phyloP scores from a whole-genome alignment of 2,888 invertebrate species.

The Podabrus alpinus region DNA sequence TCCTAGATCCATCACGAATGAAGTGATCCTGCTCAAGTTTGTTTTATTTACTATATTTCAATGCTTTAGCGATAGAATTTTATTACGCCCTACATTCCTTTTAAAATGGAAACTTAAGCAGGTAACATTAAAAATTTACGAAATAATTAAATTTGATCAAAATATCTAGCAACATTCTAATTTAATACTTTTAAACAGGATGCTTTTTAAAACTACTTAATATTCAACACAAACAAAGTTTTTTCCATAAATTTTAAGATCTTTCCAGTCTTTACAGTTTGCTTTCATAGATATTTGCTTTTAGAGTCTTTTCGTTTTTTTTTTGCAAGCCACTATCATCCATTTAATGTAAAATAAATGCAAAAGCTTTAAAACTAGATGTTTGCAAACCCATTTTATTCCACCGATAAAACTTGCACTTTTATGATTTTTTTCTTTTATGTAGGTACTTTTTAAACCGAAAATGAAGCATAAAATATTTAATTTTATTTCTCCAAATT shows the following conservation, averaged over 20 bases:
- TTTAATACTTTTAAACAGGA: background rate
- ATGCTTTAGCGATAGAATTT: background rate
- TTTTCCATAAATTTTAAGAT: slow-evolving; percentile 3
- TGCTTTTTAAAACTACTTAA: slow-evolving; percentile 2
- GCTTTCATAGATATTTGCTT: slow-evolving; percentile 3
- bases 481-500: background rate
- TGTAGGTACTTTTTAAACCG: background rate
- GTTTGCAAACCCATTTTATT: background rate
- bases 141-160: background rate
- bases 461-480: background rate
- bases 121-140: background rate
- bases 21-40: background rate
- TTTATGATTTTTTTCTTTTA: background rate
- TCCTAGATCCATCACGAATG: slow-evolving; percentile 1
- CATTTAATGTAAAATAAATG: slow-evolving; percentile 3
- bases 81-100: background rate
- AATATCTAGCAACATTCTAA: background rate
- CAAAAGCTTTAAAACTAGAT: slow-evolving; percentile 1
- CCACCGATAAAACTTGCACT: background rate
- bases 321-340: background rate
- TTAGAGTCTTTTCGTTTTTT: slow-evolving; percentile 1
- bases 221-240: background rate
- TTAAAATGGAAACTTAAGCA: background rate
- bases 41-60: background rate
- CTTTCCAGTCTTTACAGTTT: background rate